Evolutionary conservation across 2,797 vertebrate species (phyloP), one percentile per base, ranked within the genome.

Genomic region (Pseudomugil gertrudae): DNA sequence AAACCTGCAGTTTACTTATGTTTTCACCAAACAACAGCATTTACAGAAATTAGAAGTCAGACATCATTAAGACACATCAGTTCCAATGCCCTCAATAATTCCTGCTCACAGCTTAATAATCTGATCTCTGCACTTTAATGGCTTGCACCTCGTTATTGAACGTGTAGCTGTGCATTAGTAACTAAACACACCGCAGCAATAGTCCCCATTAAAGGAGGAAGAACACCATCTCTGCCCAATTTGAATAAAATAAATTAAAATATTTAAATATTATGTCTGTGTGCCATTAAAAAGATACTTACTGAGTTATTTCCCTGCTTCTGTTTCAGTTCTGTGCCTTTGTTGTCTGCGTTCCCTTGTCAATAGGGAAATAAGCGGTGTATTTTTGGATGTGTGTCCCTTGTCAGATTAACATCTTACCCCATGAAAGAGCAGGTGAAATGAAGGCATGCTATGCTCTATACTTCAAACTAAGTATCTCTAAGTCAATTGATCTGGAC

Each of bases 401-500:
- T 17, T 3, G 53, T 63, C 9, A 48, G 2, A 53, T 24, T 6
- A 24, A 13, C 19, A 60, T 15, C 5, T 17, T 24, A 17, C n/a
- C 13, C 64, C n/a, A 32, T 43, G 13, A 57, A 1, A 52, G 4
- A 30, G 11, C 5, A 69, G 0, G 38, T 38, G 13, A 73, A 56
- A 48, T 32, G 58, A 58, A 32, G 54, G 23, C 47, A 69, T 32
- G 70, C 69, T 74, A 58, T 59, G 11, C 15, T 4, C 14, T 26
- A 3, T 66, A 19, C 24, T 9, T 50, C 43, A 48, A 32, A 29
- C 4, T 33, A 11, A n/a, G 19, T 9, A 38, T 47, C 26, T 64
- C 4, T 15, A 38, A 66, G 43, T 51, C 50, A 48, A 76, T 72
- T 73, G 54, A 45, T 26, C 53, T 69, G 58, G 52, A 76, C 66